Base-by-base conservation (phyloP, 2,113 vertebrate genomes). In the Ahaetulla prasina region DNA sequence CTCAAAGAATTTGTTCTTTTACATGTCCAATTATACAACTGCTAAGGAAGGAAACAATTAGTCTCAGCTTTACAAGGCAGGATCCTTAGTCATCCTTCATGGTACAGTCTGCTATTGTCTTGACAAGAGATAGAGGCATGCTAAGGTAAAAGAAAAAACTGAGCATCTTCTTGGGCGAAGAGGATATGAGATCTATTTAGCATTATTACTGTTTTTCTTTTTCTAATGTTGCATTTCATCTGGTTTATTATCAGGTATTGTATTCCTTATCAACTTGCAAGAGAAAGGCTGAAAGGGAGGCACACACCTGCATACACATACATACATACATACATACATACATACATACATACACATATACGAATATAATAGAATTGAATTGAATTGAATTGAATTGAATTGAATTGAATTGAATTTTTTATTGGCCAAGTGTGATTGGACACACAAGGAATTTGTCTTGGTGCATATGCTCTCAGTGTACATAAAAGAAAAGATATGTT, bases 11-110 rank as follows among this genome's bases (percentile, higher is more conserved):
- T 80, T 43, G 35, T 85, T 60, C 35, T 49, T 89, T 89, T 60
- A 84, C 49, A 85, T 43, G 30, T 88, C 35, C n/a, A 89, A 92
- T 68, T 50, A 92, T 92, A 47, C 91, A 89, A 68, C 87, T 92
- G 92, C 88, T 92, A 54, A 89, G 68, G 74, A 85, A 92, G 45
- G 88, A 89, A 92, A 89, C 47, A 50, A 85, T 89, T 92, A 85
- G 74, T 50, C 53, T 87, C 85, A 18, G 14, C 43, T 92, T 91
- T 88, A 53, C 55, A 88, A 35, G 47, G 85, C 25, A 89, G 43
- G 57, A 89, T 92, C 57, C 53, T 54, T 57, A 74, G 27, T 89
- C 47, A 89, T 89, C 47, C 55, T 49, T 89, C 47, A 85, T 49
- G 47, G 68, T n/a, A 60, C 45, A 84, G 57, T 35, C 39, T 89